A percentile compares a stretch with the other conserved stretches of the same genome.
phyloP scores from a whole-genome alignment of 1,140 invertebrate species.

The Drosophila hydei region DNA sequence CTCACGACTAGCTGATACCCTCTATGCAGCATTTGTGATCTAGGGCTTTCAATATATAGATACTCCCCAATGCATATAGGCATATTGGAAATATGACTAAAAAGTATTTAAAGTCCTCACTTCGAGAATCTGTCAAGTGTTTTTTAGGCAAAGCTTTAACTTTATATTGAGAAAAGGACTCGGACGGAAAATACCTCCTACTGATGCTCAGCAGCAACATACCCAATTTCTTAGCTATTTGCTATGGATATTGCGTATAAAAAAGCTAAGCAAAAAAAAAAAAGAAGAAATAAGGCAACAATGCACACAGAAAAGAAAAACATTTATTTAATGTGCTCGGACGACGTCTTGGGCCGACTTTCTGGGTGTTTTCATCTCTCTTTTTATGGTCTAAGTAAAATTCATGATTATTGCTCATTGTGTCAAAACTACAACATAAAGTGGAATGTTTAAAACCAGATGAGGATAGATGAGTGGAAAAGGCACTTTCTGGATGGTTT shows the following conservation, averaged over 20 bases:
- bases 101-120: too few species aligned
- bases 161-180: too few species aligned
- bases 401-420: constrained; percentile 82
- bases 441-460: constrained; percentile 77
- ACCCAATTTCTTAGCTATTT: too few species aligned
- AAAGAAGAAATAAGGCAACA: constrained; percentile 49
- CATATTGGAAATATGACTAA: too few species aligned
- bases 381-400: constrained; percentile 78
- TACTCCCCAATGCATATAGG: too few species aligned
- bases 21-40: too few species aligned
- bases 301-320: constrained; percentile 68
- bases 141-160: too few species aligned
- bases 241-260: constrained; percentile 1
- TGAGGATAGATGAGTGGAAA: constrained; percentile 55
- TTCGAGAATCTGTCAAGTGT: too few species aligned
- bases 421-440: constrained; percentile 82
- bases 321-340: constrained; percentile 81
- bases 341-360: constrained; percentile 43
- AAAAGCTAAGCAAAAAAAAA: constrained; percentile 25
- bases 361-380: constrained; percentile 39
- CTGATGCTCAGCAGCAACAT: too few species aligned
- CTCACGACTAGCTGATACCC: neutral
- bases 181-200: too few species aligned
- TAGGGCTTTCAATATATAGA: too few species aligned
- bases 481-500: constrained; percentile 30